Base-by-base conservation (phyloP, 2,797 vertebrate species). In the Parauchenoglanis ngamensis region DNA sequence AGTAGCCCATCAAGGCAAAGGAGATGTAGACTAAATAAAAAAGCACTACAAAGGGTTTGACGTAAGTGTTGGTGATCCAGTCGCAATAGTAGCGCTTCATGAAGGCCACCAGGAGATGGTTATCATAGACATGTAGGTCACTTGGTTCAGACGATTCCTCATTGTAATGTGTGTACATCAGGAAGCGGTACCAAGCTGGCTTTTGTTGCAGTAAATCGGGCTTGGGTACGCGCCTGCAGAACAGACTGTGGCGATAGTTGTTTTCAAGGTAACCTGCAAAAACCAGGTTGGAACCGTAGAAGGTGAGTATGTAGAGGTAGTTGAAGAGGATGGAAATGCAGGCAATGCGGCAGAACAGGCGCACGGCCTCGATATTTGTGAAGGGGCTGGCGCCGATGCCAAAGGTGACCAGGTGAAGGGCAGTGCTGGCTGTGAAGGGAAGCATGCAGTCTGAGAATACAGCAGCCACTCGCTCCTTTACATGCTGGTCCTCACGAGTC, bases 41-140 rank as follows among this genome's bases (percentile, higher is more conserved):
- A 93, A 99, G 97, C 92, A 99, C 98, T 94, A 99, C 98, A 93
- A 99, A 99, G 93, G 98, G 98, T 92, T 99, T 99, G 90, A 99
- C 98, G 0, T 99, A 99, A 82, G 98, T 99, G 94, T 99, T 99
- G 89, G 98, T 99, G 96, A 99, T 99, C 98, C 98, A 99, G 96
- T 99, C 98, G 92, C 97, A 98, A 93, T 99, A 99, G 95, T 98
- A 99, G 90, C 97, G 97, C 90, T 97, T 96, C 93, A 99, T 97
- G 93, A 99, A 99, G 90, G 97, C 97, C 92, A 99, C 96, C 95
- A 99, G 93, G 90, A 99, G 96, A 93, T 99, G 98, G 90, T 96
- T 98, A 94, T 99, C 97, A 0, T 97, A 98, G 91, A 97, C 97
- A 90, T 95, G 96, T 1, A 96, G 94, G 90, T 98, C 97, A n/a